Evolutionary conservation across 2,888 invertebrate species (phyloP), one percentile per base, ranked within the genome.

Genomic region (Hypercompe scribonia): DNA sequence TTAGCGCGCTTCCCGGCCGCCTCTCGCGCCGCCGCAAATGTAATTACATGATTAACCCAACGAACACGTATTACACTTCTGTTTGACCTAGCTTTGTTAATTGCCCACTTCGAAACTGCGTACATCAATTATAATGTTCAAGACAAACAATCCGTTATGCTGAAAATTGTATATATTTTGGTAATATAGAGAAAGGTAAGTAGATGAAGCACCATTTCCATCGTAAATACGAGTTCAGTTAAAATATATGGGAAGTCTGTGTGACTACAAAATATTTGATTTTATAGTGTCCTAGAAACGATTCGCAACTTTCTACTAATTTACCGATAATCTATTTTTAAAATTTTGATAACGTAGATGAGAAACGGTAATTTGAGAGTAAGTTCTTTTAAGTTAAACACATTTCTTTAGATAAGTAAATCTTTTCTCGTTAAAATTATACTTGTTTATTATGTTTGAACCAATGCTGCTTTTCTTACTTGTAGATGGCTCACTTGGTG

Each of bases 41-140:
- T 92, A 93, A 94, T 94, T 93, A 94, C 91, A 92, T 93, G 93
- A 94, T 94, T 93, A 91, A 89, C 90, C 88, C 90, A 84, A 86
- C 85, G 89, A 88, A 92, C 93, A 92, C 91, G 90, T 92, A 90
- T 88, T 85, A 83, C 75, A 87, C 87, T 87, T 84, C 87, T 91
- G 90, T 92, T 93, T 92, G 89, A 87, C 89, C 88, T 89, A 86
- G 86, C 89, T 89, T 87, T 90, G 90, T 91, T 94, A 93, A 93
- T 93, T 94, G 90, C 90, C 89, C 89, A 89, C 87, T 88, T 87
- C 74, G 86, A 87, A 89, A 88, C 84, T 87, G 86, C 84, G 87
- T 86, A 86, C 84, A 85, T 88, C 86, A 86, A 88, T 89, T 88
- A 87, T 86, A 83, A 78, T 81, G 24, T 82, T 81, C 81, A 86